Base-by-base conservation (phyloP, 2,888 invertebrate genomes). In the Chymomyza caudatula region DNA sequence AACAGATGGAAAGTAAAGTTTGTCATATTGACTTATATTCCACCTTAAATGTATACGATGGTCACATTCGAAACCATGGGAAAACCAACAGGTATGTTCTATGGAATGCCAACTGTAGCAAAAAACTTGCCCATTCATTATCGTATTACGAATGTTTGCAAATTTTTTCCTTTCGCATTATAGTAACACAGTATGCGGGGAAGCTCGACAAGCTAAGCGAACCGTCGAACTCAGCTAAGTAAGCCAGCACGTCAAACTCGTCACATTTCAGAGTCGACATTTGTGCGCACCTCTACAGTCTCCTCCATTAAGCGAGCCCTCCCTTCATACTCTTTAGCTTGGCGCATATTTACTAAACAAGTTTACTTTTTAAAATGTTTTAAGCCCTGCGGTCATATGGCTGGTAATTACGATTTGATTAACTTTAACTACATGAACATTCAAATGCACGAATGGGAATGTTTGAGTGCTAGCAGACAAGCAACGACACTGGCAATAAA, bases 401-500 rank as follows among this genome's bases (percentile, higher is more conserved):
- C 87, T 86, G 83, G 88, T 88, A 88, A 88, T 88, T 88, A 88
- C 88, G 88, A 88, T 88, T 88, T 88, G 88, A 88, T 88, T 88
- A 89, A 89, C 88, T 88, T 89, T 88, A 89, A 89, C 88, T 88
- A 87, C 88, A 89, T 88, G 85, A 87, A 77, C 86, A 85, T 75
- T 83, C 75, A 69, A 76, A 71, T 67, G 58, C 61, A 59, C 58
- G 53, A 72, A 66, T 69, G 57, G 52, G 51, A 51, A 37, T 64
- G 65, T 60, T 62, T 72, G 58, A 20, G 20, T 25, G 51, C 51
- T 20, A 51, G 44, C 53, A 53, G 64, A 55, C 44, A 47, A 8
- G 5, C 44, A 17, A 17, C 44, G 51, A 17, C 51, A 51, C 29
- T 37, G 29, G 29, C 29, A 37, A 23, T 15, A 62, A 49, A 62